Percentiles rank a stretch among this genome's conserved stretches.
phyloP scores from a whole-genome alignment of 2,797 vertebrate species.

The Sebastes cheni region DNA sequence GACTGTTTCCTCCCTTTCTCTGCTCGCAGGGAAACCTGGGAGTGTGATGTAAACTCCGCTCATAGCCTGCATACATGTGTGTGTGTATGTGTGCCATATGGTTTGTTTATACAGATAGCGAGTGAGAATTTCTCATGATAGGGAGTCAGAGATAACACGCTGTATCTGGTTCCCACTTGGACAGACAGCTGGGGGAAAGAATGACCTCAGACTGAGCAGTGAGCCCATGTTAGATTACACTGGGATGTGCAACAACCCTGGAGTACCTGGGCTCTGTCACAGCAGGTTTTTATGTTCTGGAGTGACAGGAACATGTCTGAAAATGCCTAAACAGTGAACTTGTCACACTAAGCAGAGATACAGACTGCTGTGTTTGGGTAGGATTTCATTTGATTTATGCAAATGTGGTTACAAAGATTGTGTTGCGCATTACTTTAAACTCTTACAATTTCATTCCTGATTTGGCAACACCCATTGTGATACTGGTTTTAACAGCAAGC shows the following conservation, averaged over 20 bases:
- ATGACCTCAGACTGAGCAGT: slow-evolving; percentile 47
- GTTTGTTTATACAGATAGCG: slow-evolving; percentile 68
- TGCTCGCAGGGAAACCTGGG: slow-evolving; percentile 11
- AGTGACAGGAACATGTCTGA: not conserved
- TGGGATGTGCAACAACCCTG: not conserved
- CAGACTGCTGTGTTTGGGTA: not conserved
- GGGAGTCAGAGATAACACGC: slow-evolving; percentile 56
- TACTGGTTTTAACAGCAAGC: not conserved
- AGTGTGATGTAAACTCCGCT: slow-evolving; percentile 10
- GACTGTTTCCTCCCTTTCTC: slow-evolving; percentile 32
- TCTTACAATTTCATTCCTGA: not conserved
- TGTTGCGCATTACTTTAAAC: not conserved
- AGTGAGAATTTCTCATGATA: slow-evolving; percentile 70
- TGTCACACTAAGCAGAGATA: not conserved
- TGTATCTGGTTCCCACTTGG: slow-evolving; percentile 66
- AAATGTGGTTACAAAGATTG: not conserved
- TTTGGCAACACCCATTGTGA: not conserved
- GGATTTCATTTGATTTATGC: not conserved
- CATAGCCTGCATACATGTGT: not conserved
- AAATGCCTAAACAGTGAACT: not conserved
- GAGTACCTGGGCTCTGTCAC: slow-evolving; percentile 28
- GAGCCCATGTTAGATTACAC: slow-evolving; percentile 42
- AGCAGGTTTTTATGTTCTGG: slow-evolving; percentile 14
- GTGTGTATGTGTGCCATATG: slow-evolving; percentile 19
- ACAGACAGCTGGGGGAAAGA: slow-evolving; percentile 57